Evolutionary conservation across 1,140 invertebrate species (phyloP).

Genomic region (Trichonephila clavata): DNA sequence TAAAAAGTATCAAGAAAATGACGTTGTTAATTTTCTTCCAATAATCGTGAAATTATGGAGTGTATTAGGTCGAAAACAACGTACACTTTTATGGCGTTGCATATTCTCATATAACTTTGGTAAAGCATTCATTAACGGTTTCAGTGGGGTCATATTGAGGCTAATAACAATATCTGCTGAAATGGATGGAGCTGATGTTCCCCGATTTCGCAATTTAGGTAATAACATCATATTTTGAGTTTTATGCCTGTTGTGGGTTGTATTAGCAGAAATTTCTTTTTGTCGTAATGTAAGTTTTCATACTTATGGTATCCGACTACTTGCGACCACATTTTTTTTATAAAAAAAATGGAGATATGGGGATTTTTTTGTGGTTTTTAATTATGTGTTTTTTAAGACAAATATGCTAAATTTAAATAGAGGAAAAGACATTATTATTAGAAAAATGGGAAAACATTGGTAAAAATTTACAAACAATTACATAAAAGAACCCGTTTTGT

Average conservation of each 20-base stretch:
- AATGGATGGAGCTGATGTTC: neutral
- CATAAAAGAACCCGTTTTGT: too few species aligned
- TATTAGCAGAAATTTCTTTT: neutral
- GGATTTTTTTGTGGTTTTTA: too few species aligned
- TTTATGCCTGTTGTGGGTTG: neutral
- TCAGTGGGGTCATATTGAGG: neutral
- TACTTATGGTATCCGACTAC: too few species aligned
- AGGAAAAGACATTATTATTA: too few species aligned
- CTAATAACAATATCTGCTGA: conserved; percentile 15
- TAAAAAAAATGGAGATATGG: too few species aligned
- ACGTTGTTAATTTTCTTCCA: neutral
- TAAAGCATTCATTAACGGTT: neutral
- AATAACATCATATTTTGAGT: neutral
- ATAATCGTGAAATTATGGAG: neutral
- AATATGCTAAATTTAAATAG: too few species aligned
- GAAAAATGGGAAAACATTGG: too few species aligned
- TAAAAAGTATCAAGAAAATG: neutral
- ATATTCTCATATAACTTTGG: neutral
- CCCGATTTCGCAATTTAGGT: neutral
- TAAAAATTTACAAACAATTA: too few species aligned
- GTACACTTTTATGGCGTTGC: neutral
- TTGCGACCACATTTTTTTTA: too few species aligned
- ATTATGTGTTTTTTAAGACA: too few species aligned
- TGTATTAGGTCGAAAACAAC: neutral
- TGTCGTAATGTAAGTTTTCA: neutral